These are phyloP conservation scores for Metopia argyrocephala DNA, from an alignment of 2,888 invertebrate genomes.

Conservation along the genomic window DNA sequence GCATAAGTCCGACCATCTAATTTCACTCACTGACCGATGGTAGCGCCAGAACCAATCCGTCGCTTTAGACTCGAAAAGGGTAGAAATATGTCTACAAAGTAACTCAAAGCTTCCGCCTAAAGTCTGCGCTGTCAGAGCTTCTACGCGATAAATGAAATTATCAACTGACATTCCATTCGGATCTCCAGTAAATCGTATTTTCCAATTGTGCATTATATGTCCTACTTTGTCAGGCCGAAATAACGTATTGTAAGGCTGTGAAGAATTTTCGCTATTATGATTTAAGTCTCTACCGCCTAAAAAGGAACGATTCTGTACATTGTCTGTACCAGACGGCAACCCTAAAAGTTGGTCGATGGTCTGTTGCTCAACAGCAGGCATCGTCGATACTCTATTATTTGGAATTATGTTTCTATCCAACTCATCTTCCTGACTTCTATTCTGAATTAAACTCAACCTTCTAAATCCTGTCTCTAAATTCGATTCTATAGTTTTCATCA, in stretches of 20 bases:
- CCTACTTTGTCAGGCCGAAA: constrained; percentile 30
- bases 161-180: constrained; percentile 29
- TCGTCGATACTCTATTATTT: too few relatives aligned
- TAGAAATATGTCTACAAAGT: constrained; percentile 27
- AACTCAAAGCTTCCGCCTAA: constrained; percentile 29
- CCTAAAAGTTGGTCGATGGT: constrained; percentile 6
- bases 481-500: too few relatives aligned
- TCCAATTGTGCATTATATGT: constrained; percentile 47
- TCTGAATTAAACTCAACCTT: too few relatives aligned
- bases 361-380: not conserved
- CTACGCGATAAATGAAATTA: constrained; percentile 54
- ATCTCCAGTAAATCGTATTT: constrained; percentile 43
- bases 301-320: not conserved
- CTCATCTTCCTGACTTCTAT: too few relatives aligned
- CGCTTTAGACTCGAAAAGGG: constrained; percentile 43
- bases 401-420: not conserved
- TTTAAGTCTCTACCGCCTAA: not conserved
- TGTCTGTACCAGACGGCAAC: not conserved
- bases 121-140: constrained; percentile 41
- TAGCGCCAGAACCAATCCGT: constrained; percentile 54
- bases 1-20: constrained; percentile 41
- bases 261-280: not conserved
- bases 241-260: not conserved
- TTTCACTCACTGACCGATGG: constrained; percentile 22
- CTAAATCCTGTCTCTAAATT: too few relatives aligned